phyloP scores from a whole-genome alignment of 2,113 vertebrate species.

The Abramis brama region DNA sequence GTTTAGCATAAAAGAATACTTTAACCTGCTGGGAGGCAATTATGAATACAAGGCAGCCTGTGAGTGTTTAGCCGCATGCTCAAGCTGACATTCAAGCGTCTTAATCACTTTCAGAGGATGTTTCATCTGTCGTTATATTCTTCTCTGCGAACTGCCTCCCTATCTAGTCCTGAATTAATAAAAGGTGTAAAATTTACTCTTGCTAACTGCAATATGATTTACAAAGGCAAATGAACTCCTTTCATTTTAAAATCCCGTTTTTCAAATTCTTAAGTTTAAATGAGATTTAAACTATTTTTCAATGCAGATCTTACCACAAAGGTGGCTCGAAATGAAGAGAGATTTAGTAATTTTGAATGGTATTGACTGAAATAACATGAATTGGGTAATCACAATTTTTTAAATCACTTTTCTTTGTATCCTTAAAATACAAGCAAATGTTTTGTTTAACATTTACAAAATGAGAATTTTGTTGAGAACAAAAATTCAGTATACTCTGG shows the following conservation, averaged over 20 bases:
- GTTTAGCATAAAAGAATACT: slow-evolving; percentile 69
- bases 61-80: slow-evolving; percentile 63
- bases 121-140: slow-evolving; percentile 59
- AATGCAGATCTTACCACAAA: slow-evolving; percentile 25
- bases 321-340: slow-evolving; percentile 29
- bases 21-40: slow-evolving; percentile 75
- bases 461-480: not conserved
- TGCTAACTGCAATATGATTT: slow-evolving; percentile 54
- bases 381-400: not conserved
- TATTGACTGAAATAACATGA: not conserved
- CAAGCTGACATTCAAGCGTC: slow-evolving; percentile 69
- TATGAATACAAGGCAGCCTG: slow-evolving; percentile 58
- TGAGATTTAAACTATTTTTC: slow-evolving; percentile 48
- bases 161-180: slow-evolving; percentile 56
- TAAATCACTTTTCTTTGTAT: not conserved
- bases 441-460: not conserved
- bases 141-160: slow-evolving; percentile 40
- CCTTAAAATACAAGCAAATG: not conserved
- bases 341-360: slow-evolving; percentile 24
- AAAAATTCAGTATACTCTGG: not conserved
- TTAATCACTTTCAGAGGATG: slow-evolving; percentile 63
- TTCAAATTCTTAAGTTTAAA: slow-evolving; percentile 53
- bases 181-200: slow-evolving; percentile 61
- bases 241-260: slow-evolving; percentile 60
- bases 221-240: slow-evolving; percentile 64